A percentile compares a stretch with the other conserved stretches of the same genome.
phyloP scores from a whole-genome alignment of 2,113 vertebrate genomes.

The Columba livia region DNA sequence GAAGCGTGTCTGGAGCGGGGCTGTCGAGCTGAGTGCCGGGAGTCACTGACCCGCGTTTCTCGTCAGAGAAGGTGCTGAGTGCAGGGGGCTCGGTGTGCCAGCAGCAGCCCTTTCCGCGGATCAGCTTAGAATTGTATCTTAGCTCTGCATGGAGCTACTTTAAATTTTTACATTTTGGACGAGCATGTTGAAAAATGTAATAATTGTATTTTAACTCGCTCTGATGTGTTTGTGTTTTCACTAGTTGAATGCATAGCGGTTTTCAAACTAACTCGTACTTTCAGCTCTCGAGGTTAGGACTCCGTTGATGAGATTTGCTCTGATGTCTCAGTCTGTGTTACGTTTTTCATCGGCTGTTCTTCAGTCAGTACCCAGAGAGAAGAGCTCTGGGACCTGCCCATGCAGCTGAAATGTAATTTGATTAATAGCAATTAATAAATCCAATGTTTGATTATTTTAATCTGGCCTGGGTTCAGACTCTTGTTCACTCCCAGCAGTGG shows the following conservation, averaged over 20 bases:
- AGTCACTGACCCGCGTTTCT: neutral
- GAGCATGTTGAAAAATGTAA: neutral
- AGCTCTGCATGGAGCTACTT: neutral
- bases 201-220: neutral
- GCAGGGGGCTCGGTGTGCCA: neutral
- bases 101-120: neutral
- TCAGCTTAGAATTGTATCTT: neutral
- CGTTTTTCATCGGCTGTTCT: neutral
- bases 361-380: neutral
- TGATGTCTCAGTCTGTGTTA: neutral
- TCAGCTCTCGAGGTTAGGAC: neutral
- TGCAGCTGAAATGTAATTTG: neutral
- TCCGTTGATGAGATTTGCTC: neutral
- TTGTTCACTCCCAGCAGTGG: constrained; percentile 43
- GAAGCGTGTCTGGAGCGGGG: neutral
- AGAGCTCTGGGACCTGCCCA: accelerated
- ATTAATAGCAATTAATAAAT: constrained; percentile 35
- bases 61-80: neutral
- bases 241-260: neutral
- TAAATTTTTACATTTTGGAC: neutral
- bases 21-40: neutral
- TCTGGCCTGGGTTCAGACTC: constrained; percentile 15
- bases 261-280: neutral
- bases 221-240: neutral
- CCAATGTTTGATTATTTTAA: constrained; percentile 31